phyloP scores from a whole-genome alignment of 2,113 vertebrate species.

The Arvicanthis niloticus region DNA sequence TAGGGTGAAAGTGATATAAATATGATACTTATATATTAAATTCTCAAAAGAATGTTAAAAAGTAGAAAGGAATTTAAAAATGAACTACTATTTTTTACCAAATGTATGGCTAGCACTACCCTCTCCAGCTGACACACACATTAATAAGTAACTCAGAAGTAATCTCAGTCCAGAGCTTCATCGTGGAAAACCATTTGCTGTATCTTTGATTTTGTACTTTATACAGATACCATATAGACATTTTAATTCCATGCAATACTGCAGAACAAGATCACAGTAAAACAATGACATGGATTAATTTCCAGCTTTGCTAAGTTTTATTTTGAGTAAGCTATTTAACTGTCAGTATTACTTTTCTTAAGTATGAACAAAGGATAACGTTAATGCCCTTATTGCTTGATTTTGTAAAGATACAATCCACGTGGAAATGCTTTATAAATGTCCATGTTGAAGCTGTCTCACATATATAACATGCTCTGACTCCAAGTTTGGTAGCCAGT shows the following conservation, averaged over 20 bases:
- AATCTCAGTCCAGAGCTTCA: neutral
- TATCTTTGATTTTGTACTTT: slow-evolving; percentile 17
- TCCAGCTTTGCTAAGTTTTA: neutral
- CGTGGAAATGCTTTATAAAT: neutral
- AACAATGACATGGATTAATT: neutral
- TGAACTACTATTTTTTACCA: neutral
- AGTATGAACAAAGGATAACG: neutral
- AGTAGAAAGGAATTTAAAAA: neutral
- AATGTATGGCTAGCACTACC: neutral
- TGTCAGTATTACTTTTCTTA: neutral
- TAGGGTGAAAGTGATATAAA: neutral
- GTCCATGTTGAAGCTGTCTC: neutral
- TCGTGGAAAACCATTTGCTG: neutral
- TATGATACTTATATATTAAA: neutral
- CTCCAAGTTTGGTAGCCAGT: neutral
- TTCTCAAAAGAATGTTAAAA: neutral
- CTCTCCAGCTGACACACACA: neutral
- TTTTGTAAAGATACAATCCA: neutral
- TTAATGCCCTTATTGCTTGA: neutral
- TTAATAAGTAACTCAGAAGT: neutral
- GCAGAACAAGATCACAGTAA: neutral
- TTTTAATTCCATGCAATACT: neutral
- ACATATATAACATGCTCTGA: neutral
- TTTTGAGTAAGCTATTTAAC: slow-evolving; percentile 37
- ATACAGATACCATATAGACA: neutral